Conservation (phyloP, 2,113 vertebrate genomes). For the Marcusenius ussheri region DNA sequence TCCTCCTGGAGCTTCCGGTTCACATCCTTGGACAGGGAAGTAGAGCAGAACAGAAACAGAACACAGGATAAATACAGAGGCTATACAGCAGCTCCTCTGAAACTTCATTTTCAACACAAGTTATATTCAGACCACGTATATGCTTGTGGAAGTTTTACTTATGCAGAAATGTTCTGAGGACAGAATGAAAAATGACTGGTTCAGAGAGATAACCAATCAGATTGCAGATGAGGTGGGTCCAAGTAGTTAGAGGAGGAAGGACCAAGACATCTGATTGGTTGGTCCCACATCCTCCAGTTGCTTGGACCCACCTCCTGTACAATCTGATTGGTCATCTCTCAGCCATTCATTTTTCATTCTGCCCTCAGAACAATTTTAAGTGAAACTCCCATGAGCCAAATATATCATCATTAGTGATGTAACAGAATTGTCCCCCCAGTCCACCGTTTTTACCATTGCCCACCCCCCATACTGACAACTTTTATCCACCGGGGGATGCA, state of each 20-base stretch:
- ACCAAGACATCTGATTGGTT: neutral
- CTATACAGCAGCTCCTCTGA: neutral
- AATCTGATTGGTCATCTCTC: neutral
- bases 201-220: too few relatives aligned
- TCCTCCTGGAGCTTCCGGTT: constrained; percentile 97
- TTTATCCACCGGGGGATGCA: neutral
- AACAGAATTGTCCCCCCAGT: neutral
- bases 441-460: neutral
- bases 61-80: neutral
- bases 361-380: neutral
- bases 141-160: neutral
- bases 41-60: neutral
- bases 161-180: neutral
- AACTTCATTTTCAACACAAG: neutral
- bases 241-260: neutral
- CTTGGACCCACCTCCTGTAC: neutral
- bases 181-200: neutral
- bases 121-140: neutral
- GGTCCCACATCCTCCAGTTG: neutral
- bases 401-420: neutral
- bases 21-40: constrained; percentile 68
- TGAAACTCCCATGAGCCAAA: neutral
- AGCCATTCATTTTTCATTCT: neutral
- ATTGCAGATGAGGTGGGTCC: too few relatives aligned
- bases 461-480: neutral